Evolutionary conservation across 2,888 invertebrate genomes (phyloP).

Genomic region (Morpho helenor): DNA sequence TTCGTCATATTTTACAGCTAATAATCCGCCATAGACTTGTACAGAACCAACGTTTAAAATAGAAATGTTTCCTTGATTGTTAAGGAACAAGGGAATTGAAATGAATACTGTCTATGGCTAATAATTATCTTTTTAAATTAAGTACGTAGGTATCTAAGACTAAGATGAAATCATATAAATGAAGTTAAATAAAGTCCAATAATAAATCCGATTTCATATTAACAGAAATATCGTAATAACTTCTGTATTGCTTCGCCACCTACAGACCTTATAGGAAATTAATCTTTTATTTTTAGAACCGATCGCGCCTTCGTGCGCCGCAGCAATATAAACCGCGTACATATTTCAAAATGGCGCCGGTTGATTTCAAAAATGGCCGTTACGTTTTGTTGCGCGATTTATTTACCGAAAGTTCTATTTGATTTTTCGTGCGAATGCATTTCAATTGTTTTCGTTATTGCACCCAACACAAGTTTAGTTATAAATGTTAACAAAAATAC

Average conservation of each 20-base stretch:
- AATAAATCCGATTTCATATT: constrained; percentile 28
- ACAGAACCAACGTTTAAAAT: too few species aligned
- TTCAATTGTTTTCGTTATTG: too few species aligned
- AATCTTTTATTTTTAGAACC: constrained; percentile 69
- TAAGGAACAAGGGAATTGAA: too few species aligned
- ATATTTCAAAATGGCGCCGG: constrained; percentile 63
- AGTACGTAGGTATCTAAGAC: too few species aligned
- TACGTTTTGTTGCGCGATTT: constrained; percentile 26
- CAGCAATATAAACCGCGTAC: constrained; percentile 52
- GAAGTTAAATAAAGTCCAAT: not conserved
- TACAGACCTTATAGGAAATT: constrained; percentile 60
- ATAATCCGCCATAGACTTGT: too few species aligned
- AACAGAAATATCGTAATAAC: constrained; percentile 20
- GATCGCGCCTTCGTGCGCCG: constrained; percentile 52
- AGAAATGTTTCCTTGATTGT: too few species aligned
- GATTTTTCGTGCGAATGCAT: constrained; percentile 1
- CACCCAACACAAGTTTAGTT: too few species aligned
- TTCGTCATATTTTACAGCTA: too few species aligned
- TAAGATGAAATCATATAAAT: not conserved
- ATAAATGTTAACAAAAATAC: too few species aligned
- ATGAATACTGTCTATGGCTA: too few species aligned
- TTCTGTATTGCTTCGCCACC: constrained; percentile 47
- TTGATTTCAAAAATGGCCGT: constrained; percentile 45
- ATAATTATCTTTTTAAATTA: too few species aligned
- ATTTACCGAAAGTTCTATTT: constrained; percentile 18